A percentile compares a stretch with the other conserved stretches of the same genome.
phyloP scores from a whole-genome alignment of 2,888 invertebrate species.

The Meiosimyza decipiens region DNA sequence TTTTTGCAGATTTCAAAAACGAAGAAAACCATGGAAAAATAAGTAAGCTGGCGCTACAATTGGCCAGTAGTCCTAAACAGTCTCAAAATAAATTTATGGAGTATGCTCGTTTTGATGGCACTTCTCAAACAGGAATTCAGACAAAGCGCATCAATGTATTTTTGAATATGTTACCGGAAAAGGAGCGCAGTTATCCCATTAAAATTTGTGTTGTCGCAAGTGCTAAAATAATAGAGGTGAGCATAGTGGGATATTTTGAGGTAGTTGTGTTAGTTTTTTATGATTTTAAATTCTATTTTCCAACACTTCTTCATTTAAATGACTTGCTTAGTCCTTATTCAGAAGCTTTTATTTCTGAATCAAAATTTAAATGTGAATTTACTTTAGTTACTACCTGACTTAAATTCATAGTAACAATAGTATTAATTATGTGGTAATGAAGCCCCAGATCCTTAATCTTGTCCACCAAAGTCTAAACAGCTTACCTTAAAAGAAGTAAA shows the following conservation, averaged over 20 bases:
- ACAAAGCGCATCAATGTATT: constrained; percentile 90
- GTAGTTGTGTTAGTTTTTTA: too few species aligned
- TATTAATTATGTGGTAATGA: too few species aligned
- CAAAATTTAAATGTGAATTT: background rate
- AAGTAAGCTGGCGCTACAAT: constrained; percentile 80
- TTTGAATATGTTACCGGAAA: constrained; percentile 85
- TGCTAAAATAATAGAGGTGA: constrained; percentile 84
- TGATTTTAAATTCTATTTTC: too few species aligned
- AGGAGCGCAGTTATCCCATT: constrained; percentile 85
- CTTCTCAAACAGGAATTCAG: constrained; percentile 80
- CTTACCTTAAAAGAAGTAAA: too few species aligned
- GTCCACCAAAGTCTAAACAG: too few species aligned
- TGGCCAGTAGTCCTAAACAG: constrained; percentile 80
- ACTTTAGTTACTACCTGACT: too few species aligned
- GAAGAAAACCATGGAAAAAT: constrained; percentile 25
- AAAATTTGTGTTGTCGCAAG: constrained; percentile 82
- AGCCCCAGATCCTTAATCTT: too few species aligned
- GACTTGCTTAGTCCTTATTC: too few species aligned
- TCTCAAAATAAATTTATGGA: constrained; percentile 89
- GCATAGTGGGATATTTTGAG: background rate
- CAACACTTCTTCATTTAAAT: too few species aligned
- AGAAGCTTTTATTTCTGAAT: too few species aligned
- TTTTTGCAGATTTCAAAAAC: constrained; percentile 1
- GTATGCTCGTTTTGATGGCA: constrained; percentile 93
- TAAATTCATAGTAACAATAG: too few species aligned